Conservation (phyloP, 2,113 vertebrate species). For the Cyanistes caeruleus region DNA sequence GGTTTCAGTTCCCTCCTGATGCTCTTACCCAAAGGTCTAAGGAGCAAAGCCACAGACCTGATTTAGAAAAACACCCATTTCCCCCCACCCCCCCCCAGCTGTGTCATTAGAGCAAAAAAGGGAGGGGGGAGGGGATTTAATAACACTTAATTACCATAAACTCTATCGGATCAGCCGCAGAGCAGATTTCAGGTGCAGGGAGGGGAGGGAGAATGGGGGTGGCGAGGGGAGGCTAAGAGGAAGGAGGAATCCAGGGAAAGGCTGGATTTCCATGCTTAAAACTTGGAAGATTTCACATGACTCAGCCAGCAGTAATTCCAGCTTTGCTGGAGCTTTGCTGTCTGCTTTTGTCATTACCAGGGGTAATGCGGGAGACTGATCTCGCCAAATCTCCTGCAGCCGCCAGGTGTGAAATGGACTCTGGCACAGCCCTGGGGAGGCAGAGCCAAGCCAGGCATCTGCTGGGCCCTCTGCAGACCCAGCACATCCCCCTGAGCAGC, state of each 20-base stretch:
- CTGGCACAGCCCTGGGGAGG: neutral
- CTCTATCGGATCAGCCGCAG: slow-evolving; percentile 32
- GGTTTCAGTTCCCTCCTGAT: neutral
- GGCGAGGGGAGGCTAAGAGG: neutral
- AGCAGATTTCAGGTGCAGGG: slow-evolving; percentile 51
- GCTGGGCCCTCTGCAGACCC: neutral
- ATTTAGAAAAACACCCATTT: neutral
- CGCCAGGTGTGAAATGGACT: slow-evolving; percentile 62
- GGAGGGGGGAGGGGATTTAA: neutral
- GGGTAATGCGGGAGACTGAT: slow-evolving; percentile 64
- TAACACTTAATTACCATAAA: slow-evolving; percentile 58
- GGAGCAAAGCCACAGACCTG: neutral
- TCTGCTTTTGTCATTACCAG: slow-evolving; percentile 82
- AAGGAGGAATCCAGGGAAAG: slow-evolving; percentile 49
- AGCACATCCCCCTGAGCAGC: accelerated
- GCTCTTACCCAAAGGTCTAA: slow-evolving; percentile 8
- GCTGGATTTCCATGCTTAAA: slow-evolving; percentile 57
- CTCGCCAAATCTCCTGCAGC: slow-evolving; percentile 57
- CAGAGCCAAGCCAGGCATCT: neutral
- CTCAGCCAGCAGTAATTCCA: slow-evolving; percentile 67
- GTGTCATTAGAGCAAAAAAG: slow-evolving; percentile 30
- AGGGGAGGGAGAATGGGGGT: neutral
- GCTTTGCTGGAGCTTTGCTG: slow-evolving; percentile 72
- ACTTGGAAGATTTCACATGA: slow-evolving; percentile 53
- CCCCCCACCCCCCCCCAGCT: neutral